Conservation (phyloP, 1,140 invertebrate genomes). For the Phymorhynchus buccinoides region DNA sequence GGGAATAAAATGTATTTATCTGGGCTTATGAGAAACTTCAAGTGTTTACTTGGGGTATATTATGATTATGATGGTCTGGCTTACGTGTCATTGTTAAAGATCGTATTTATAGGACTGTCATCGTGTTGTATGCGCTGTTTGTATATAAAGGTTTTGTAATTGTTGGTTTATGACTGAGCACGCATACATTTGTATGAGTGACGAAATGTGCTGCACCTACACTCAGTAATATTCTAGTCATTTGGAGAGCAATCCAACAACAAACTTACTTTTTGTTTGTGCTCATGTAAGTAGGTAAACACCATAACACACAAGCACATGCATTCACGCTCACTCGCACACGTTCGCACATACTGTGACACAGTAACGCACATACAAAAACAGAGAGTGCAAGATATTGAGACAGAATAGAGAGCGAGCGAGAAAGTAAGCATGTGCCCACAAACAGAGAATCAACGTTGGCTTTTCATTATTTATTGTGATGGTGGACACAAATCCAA, state of each 20-base stretch:
- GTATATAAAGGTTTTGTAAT: slow-evolving; percentile 2
- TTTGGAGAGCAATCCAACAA: too few species aligned
- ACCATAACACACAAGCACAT: not conserved
- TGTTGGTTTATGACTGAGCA: not conserved
- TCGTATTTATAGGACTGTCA: not conserved
- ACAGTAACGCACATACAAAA: not conserved
- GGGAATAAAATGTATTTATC: too few species aligned
- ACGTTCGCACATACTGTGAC: not conserved
- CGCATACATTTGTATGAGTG: not conserved
- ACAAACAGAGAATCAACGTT: too few species aligned
- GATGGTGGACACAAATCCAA: not conserved
- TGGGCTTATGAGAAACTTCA: too few species aligned
- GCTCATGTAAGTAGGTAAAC: not conserved
- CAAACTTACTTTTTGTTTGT: too few species aligned
- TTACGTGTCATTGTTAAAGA: not conserved
- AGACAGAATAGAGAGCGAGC: too few species aligned
- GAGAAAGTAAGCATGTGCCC: too few species aligned
- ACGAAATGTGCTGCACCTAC: too few species aligned
- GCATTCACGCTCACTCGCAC: slow-evolving; percentile 2
- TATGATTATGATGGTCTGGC: too few species aligned
- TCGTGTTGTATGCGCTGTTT: not conserved
- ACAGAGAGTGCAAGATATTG: not conserved
- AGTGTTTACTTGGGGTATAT: too few species aligned
- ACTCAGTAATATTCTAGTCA: too few species aligned
- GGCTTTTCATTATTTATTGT: slow-evolving; percentile 10